phyloP scores from a whole-genome alignment of 92 coral and sea anemone genomes.

The Epizoanthus stellaris region DNA sequence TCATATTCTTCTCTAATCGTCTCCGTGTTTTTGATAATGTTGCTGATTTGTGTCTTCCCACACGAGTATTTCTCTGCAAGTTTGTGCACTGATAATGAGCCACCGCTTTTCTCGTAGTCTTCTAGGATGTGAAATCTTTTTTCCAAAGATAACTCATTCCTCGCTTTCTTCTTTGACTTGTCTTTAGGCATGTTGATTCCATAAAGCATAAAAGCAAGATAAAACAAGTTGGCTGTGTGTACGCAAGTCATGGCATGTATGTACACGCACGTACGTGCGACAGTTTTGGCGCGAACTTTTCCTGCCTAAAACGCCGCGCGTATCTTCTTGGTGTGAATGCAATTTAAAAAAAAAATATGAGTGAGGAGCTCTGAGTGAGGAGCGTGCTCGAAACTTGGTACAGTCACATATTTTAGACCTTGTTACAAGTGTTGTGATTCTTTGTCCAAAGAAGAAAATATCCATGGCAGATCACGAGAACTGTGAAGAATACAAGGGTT shows the following conservation, averaged over 20 bases:
- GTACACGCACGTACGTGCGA: not conserved
- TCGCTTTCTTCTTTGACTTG: not conserved
- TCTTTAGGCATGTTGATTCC: not conserved
- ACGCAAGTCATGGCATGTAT: too few species aligned
- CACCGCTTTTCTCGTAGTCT: slow-evolving; percentile 24
- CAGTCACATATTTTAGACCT: too few species aligned
- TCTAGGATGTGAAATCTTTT: slow-evolving; percentile 11
- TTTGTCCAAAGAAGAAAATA: not conserved
- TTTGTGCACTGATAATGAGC: slow-evolving; percentile 7
- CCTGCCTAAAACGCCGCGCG: not conserved
- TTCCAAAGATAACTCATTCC: slow-evolving; percentile 7
- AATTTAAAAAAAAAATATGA: too few species aligned
- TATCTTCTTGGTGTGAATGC: not conserved
- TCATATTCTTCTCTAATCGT: slow-evolving; percentile 62
- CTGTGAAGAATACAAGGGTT: slow-evolving; percentile 31
- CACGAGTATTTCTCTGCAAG: not conserved
- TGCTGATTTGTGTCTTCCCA: slow-evolving; percentile 60
- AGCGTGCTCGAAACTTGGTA: too few species aligned
- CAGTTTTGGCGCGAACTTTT: not conserved
- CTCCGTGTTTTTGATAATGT: slow-evolving; percentile 53
- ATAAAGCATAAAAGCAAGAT: too few species aligned
- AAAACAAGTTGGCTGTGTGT: too few species aligned
- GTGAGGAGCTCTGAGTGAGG: too few species aligned
- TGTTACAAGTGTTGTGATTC: not conserved
- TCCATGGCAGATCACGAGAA: not conserved